Percentiles rank a stretch among this genome's conserved stretches.
Evolutionary conservation across 2,888 invertebrate species (phyloP).

Genomic region (Orgyia antiqua): DNA sequence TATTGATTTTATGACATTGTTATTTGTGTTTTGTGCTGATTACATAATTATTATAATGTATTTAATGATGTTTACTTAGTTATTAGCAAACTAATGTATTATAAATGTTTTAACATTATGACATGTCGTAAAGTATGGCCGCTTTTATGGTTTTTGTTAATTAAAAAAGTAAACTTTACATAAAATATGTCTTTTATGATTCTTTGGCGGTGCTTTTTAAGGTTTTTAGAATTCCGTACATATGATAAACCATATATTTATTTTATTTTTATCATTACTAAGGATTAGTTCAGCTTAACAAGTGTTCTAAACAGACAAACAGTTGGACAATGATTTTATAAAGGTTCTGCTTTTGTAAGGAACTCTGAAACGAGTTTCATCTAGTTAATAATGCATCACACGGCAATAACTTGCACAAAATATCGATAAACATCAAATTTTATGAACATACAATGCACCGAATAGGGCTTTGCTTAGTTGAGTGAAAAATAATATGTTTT

Average conservation of each 20-base stretch:
- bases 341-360: too few species aligned
- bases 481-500: slow-evolving; percentile 73
- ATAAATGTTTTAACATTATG: slow-evolving; percentile 3
- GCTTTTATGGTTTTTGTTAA: slow-evolving; percentile 1
- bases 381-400: too few species aligned
- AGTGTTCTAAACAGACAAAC: too few species aligned
- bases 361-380: too few species aligned
- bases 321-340: too few species aligned
- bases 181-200: not conserved
- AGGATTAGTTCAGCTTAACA: too few species aligned
- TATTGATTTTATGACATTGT: slow-evolving; percentile 1
- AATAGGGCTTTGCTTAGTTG: slow-evolving; percentile 46
- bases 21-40: slow-evolving; percentile 6
- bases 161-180: not conserved
- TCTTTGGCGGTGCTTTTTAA: not conserved
- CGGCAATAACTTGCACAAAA: slow-evolving; percentile 47
- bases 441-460: slow-evolving; percentile 20
- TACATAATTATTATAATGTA: not conserved
- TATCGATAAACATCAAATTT: slow-evolving; percentile 30
- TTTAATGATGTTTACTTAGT: not conserved
- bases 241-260: too few species aligned
- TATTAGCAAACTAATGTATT: slow-evolving; percentile 2
- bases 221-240: too few species aligned
- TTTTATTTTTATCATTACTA: too few species aligned
- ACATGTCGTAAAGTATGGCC: not conserved